These are phyloP conservation scores for Melipona bicolor DNA, from an alignment of 2,888 invertebrate genomes.

Conservation along the genomic window DNA sequence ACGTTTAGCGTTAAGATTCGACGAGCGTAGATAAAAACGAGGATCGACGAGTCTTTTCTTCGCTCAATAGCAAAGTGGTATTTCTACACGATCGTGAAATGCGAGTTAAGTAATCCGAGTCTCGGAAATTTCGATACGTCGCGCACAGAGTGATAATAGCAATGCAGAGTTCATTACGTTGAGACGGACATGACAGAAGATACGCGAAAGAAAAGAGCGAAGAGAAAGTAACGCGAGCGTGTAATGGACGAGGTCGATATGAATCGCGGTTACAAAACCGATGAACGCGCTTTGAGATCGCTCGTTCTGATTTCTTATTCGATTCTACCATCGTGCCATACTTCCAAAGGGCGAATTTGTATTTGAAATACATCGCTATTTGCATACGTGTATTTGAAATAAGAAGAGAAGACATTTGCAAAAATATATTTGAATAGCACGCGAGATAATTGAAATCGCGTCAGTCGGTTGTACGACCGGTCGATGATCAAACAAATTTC, in stretches of 20 bases:
- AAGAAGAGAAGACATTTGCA: no score
- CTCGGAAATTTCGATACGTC: background rate
- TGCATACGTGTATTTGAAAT: no score
- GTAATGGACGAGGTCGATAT: background rate
- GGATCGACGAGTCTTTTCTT: background rate
- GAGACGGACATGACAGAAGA: background rate
- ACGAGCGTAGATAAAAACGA: background rate
- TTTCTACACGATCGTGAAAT: background rate
- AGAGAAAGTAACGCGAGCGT: conserved; percentile 3
- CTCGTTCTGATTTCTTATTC: background rate
- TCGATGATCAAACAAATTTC: no score
- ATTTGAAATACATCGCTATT: no score
- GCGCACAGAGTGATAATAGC: background rate
- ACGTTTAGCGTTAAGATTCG: background rate
- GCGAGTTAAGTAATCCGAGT: background rate
- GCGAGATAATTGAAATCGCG: no score
- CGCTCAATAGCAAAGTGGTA: background rate
- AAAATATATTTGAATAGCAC: no score
- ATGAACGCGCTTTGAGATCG: background rate
- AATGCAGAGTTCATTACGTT: background rate
- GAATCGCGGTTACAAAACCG: background rate
- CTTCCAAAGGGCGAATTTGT: background rate
- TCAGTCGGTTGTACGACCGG: no score
- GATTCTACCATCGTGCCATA: no score
- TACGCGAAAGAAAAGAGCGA: background rate